Base-by-base conservation (phyloP, 2,113 vertebrate genomes). In the Edolisoma coerulescens region DNA sequence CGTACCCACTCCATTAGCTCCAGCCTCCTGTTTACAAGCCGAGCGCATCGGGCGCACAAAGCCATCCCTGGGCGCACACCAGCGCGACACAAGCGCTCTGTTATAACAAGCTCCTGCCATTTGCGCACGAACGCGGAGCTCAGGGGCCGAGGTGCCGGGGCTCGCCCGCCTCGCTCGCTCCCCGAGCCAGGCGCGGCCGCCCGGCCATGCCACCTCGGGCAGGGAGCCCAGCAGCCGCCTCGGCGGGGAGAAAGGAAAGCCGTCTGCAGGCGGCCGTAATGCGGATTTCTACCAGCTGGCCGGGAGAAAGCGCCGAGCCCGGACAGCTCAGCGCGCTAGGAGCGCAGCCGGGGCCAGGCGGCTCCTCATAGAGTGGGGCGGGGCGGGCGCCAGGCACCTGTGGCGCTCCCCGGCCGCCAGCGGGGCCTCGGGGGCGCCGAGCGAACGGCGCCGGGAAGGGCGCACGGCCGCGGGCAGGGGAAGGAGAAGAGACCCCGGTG, bases 311-410 rank as follows among this genome's bases (percentile, higher is more conserved):
- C 75, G 35, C 41, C n/a, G 14, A 32, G 27, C 39, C 10, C 23
- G 32, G 80, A 54, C 60, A 69, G 28, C 84, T 27, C 59, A 35
- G 49, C 64, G 47, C 60, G 35, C 23, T 33, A 47, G 22, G 20
- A 73, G 76, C 35, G 56, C 61, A 30, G 54, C n/a, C 52, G 33
- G 9, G 23, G 20, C 30, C 49, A 5, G 69, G 63, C 15, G 20
- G 67, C 77, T 71, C 42, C 73, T 61, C 45, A 15, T 6, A 16
- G 68, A 59, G 39, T 0, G 54, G 67, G 64, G 78, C 65, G 80
- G 79, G 35, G 70, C 69, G 47, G 21, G 12, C 44, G 18, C 28
- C 63, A 28, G 30, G 93, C 89, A 96, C 95, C 95, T 94, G 95
- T 87, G 74, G 93, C 64, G 59, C 78, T 73, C 10, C 37, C 18